Conservation (phyloP, 35 echinoderm and acorn worm species). For the Amphiura filiformis region DNA sequence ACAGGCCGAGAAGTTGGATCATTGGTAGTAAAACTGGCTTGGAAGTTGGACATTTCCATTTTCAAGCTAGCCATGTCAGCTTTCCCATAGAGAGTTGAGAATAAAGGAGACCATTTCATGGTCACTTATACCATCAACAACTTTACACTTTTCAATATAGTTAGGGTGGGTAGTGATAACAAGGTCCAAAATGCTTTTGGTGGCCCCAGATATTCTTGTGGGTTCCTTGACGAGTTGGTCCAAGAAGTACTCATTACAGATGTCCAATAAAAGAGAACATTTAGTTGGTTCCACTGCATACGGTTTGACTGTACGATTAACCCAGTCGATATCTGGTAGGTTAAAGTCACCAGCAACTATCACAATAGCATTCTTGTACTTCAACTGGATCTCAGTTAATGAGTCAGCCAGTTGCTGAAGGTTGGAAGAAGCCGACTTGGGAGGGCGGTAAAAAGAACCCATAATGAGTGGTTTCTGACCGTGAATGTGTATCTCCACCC, state of each 20-base stretch:
- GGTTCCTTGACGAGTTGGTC: conserved; percentile 23
- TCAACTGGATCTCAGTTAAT: no score
- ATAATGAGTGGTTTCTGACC: no score
- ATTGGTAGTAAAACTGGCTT: background rate
- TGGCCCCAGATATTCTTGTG: background rate
- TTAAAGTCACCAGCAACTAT: background rate
- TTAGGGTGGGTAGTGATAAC: conserved; percentile 17
- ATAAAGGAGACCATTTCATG: conserved; percentile 10
- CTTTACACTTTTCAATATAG: conserved; percentile 14
- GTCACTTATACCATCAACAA: conserved; percentile 26
- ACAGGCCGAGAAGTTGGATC: conserved; percentile 12
- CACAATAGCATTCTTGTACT: no score
- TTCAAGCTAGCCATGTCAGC: background rate
- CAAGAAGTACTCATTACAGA: conserved; percentile 30
- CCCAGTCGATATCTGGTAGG: background rate
- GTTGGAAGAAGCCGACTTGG: no score
- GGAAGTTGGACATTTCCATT: background rate
- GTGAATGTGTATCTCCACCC: no score
- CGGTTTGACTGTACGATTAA: background rate
- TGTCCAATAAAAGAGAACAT: conserved; percentile 1
- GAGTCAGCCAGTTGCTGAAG: no score
- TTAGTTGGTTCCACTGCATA: conserved; percentile 11
- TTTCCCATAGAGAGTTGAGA: background rate
- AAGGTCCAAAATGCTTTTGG: conserved; percentile 15
- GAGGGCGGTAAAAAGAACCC: no score